Evolutionary conservation across 2,888 invertebrate species (phyloP).

Genomic region (Plutella xylostella): DNA sequence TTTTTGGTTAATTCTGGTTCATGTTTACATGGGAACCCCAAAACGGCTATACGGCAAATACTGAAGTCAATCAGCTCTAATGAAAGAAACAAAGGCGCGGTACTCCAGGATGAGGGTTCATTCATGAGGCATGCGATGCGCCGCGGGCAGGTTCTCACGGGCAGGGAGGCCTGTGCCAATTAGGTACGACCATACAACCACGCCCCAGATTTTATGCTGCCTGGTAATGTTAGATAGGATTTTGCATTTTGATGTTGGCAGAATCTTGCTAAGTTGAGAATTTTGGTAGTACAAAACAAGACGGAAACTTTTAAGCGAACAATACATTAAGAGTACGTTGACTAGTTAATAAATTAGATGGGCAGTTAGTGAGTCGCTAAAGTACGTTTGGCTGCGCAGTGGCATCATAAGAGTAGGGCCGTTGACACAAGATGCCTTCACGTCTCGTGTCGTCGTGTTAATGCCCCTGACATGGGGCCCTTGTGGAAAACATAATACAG

Average conservation of each 20-base stretch:
- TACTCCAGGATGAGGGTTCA: too few relatives aligned
- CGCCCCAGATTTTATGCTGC: background rate
- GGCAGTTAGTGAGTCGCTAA: too few relatives aligned
- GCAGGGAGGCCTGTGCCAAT: conserved; percentile 2
- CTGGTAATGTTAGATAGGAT: too few relatives aligned
- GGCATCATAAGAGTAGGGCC: conserved; percentile 21
- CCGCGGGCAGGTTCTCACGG: conserved; percentile 9
- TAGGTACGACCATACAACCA: conserved; percentile 3
- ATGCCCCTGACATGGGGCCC: conserved; percentile 12
- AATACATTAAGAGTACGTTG: too few relatives aligned
- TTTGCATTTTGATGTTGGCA: too few relatives aligned
- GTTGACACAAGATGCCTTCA: conserved; percentile 46
- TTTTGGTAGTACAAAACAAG: too few relatives aligned
- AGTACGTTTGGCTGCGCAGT: background rate
- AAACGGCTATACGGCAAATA: too few relatives aligned
- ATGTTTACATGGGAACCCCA: too few relatives aligned
- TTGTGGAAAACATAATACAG: background rate
- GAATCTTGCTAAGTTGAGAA: too few relatives aligned
- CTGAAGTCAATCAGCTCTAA: background rate
- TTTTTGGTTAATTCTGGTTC: too few relatives aligned
- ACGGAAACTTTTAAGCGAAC: too few relatives aligned
- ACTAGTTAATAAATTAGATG: too few relatives aligned
- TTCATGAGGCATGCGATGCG: conserved; percentile 6
- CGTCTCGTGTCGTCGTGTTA: conserved; percentile 27
- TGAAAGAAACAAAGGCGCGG: background rate